phyloP scores from a whole-genome alignment of 2,113 vertebrate genomes.

The Herpetotheres cachinnans region DNA sequence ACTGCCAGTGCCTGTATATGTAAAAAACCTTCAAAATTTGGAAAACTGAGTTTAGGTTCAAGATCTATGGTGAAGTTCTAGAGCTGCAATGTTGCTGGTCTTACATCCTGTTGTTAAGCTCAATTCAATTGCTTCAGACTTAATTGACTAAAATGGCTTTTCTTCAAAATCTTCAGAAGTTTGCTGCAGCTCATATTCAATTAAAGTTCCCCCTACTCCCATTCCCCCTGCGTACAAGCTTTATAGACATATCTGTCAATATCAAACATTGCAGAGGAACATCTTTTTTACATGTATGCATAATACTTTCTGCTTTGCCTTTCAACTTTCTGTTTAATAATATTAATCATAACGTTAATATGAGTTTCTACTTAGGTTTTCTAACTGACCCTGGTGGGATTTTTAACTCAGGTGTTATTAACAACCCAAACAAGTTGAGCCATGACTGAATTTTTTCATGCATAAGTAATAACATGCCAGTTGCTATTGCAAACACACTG shows the following conservation, averaged over 20 bases:
- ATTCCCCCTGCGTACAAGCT: not conserved
- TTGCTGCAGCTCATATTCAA: not conserved
- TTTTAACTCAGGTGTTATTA: constrained; percentile 28
- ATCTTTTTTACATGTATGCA: constrained; percentile 19
- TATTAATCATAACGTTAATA: not conserved
- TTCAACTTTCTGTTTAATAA: constrained; percentile 7
- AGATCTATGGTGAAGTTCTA: not conserved
- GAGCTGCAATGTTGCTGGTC: accelerated
- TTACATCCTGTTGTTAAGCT: not conserved
- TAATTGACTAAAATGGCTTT: not conserved
- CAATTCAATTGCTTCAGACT: not conserved
- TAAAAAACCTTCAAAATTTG: not conserved
- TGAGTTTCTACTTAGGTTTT: constrained; percentile 2
- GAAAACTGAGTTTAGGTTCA: not conserved
- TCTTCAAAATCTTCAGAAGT: not conserved
- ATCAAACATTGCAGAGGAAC: not conserved
- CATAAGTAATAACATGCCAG: not conserved
- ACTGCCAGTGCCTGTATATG: accelerated
- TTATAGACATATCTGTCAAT: constrained; percentile 36
- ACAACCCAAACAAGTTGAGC: constrained; percentile 23
- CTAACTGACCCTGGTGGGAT: not conserved
- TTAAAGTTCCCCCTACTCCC: not conserved
- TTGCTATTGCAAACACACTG: not conserved
- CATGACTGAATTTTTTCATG: constrained; percentile 22
- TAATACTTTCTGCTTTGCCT: constrained; percentile 5